These are phyloP conservation scores for Thymelicus sylvestris DNA, from an alignment of 2,888 invertebrate genomes.

Conservation along the genomic window DNA sequence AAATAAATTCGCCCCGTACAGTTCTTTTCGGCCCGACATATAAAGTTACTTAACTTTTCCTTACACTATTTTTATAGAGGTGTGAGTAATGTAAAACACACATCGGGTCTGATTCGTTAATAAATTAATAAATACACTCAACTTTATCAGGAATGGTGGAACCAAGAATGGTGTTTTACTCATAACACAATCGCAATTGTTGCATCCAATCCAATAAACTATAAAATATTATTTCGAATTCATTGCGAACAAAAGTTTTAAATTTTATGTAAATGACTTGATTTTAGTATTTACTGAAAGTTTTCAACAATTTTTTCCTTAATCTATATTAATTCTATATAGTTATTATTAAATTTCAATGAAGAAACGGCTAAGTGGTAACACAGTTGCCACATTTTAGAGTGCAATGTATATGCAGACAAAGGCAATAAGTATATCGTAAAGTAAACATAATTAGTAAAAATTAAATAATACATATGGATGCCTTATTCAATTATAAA, in stretches of 20 bases:
- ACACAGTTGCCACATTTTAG: too few species aligned
- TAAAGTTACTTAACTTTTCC: slow-evolving; percentile 40
- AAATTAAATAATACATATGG: too few species aligned
- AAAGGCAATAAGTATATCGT: too few species aligned
- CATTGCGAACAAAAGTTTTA: background rate
- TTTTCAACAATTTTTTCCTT: too few species aligned
- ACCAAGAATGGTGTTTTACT: slow-evolving; percentile 22
- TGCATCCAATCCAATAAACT: slow-evolving; percentile 21
- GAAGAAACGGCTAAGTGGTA: too few species aligned
- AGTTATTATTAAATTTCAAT: too few species aligned
- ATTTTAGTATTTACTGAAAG: too few species aligned
- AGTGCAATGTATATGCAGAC: too few species aligned
- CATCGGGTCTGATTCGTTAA: slow-evolving; percentile 19
- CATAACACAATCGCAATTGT: slow-evolving; percentile 23
- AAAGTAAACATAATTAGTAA: too few species aligned
- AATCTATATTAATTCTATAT: too few species aligned
- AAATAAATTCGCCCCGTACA: slow-evolving; percentile 41
- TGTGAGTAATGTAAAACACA: slow-evolving; percentile 15
- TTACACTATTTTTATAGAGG: slow-evolving; percentile 9
- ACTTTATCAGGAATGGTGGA: slow-evolving; percentile 32
- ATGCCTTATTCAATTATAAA: too few species aligned
- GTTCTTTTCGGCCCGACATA: slow-evolving; percentile 35
- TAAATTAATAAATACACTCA: slow-evolving; percentile 35
- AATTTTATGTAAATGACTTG: background rate
- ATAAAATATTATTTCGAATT: slow-evolving; percentile 22